Conservation (phyloP, 2,113 vertebrate genomes). For the Chloebia gouldiae region DNA sequence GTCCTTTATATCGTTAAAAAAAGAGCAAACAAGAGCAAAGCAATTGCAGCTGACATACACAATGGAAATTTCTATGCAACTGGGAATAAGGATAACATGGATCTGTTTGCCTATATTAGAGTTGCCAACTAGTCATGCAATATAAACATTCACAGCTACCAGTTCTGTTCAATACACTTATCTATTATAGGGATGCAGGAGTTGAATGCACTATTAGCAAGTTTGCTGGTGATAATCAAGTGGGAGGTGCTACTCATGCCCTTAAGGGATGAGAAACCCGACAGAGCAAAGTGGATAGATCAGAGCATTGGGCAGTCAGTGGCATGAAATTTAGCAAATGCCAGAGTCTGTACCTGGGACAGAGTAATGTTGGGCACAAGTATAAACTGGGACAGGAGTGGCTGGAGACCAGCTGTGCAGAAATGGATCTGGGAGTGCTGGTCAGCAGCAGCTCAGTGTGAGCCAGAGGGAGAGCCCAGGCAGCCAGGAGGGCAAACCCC, state of each 20-base stretch:
- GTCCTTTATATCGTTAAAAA: neutral
- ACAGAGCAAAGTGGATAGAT: neutral
- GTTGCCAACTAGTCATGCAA: neutral
- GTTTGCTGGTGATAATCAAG: neutral
- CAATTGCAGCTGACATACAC: neutral
- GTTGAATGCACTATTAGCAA: neutral
- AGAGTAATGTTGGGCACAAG: neutral
- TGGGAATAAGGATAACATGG: neutral
- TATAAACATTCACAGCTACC: neutral
- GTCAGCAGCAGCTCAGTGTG: fast-evolving
- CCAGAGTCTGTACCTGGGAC: neutral
- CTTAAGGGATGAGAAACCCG: neutral
- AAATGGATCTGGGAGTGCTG: neutral
- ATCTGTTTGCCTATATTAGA: neutral
- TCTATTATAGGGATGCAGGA: neutral
- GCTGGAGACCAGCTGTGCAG: neutral
- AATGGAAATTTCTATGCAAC: neutral
- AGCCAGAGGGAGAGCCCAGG: neutral
- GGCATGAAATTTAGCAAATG: neutral
- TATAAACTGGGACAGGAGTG: neutral
- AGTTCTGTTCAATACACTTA: neutral
- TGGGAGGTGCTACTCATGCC: neutral
- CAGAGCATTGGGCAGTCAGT: fast-evolving
- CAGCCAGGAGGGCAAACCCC: fast-evolving
- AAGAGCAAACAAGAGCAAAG: neutral